phyloP scores from a whole-genome alignment of 2,797 vertebrate species.

The Hydrophis major region DNA sequence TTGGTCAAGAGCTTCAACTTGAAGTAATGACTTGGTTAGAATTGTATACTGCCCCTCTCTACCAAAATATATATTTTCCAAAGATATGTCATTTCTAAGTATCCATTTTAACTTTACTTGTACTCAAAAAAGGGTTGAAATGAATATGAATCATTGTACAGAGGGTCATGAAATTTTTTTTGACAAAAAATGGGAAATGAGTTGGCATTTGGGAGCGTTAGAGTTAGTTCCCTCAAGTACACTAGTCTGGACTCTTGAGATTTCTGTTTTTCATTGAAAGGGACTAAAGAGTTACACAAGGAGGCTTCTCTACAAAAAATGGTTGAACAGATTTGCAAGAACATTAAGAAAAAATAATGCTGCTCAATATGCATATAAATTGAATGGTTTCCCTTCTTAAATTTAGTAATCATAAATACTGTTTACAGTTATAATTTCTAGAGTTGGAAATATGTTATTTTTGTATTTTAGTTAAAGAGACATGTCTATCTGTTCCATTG shows the following conservation, averaged over 20 bases:
- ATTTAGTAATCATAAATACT: not conserved
- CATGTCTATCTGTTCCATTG: not conserved
- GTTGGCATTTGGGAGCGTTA: slow-evolving; percentile 58
- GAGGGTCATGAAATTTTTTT: slow-evolving; percentile 51
- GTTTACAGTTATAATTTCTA: not conserved
- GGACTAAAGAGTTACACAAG: slow-evolving; percentile 9
- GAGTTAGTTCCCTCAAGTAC: slow-evolving; percentile 58
- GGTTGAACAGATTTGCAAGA: slow-evolving; percentile 21
- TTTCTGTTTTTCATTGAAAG: slow-evolving; percentile 43
- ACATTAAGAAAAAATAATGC: not conserved
- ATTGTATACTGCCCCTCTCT: slow-evolving; percentile 36
- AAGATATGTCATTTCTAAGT: not conserved
- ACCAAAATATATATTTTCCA: not conserved
- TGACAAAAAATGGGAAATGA: slow-evolving; percentile 52
- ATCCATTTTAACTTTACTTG: not conserved
- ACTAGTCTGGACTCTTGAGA: slow-evolving; percentile 40
- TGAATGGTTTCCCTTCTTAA: not conserved
- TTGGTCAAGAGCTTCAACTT: slow-evolving; percentile 46
- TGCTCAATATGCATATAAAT: not conserved
- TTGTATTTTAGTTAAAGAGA: not conserved
- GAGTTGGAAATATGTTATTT: not conserved
- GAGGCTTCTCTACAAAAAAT: slow-evolving; percentile 28
- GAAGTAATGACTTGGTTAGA: slow-evolving; percentile 38
- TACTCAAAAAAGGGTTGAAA: slow-evolving; percentile 3
- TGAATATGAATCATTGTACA: slow-evolving; percentile 63